Conservation (phyloP, 2,888 invertebrate species). For the Saturnia japonica region DNA sequence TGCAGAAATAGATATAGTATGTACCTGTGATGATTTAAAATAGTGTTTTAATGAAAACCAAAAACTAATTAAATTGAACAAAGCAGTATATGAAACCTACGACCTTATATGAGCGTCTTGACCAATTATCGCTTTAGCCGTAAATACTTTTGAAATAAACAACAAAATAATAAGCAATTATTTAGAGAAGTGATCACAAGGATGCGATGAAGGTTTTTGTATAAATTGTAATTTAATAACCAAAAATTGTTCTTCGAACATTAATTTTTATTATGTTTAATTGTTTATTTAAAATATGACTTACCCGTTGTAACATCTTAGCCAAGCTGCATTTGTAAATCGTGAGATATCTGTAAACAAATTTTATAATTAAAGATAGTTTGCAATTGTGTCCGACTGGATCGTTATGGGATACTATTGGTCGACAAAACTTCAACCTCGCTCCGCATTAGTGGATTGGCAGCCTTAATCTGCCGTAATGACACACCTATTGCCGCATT, state of each 20-base stretch:
- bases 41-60: too few relatives aligned
- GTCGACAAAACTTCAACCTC: too few relatives aligned
- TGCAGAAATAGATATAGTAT: too few relatives aligned
- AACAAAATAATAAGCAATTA: neutral
- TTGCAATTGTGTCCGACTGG: too few relatives aligned
- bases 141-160: neutral
- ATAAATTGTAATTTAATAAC: neutral
- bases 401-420: too few relatives aligned
- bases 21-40: too few relatives aligned
- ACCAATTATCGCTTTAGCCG: neutral
- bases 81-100: neutral
- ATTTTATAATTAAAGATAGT: too few relatives aligned
- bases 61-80: neutral
- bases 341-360: conserved; percentile 40
- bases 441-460: too few relatives aligned
- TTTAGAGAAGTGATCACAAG: neutral
- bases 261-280: too few relatives aligned
- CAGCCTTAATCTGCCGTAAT: too few relatives aligned
- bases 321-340: conserved; percentile 47
- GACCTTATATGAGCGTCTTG: neutral
- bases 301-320: conserved; percentile 67
- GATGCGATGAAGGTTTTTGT: neutral
- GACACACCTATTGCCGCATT: too few relatives aligned
- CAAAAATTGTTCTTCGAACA: too few relatives aligned
- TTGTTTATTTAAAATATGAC: conserved; percentile 29